A percentile compares a stretch with the other conserved stretches of the same genome.
Evolutionary conservation across 2,888 invertebrate species (phyloP).

Genomic region (Nemotelus pantherinus): DNA sequence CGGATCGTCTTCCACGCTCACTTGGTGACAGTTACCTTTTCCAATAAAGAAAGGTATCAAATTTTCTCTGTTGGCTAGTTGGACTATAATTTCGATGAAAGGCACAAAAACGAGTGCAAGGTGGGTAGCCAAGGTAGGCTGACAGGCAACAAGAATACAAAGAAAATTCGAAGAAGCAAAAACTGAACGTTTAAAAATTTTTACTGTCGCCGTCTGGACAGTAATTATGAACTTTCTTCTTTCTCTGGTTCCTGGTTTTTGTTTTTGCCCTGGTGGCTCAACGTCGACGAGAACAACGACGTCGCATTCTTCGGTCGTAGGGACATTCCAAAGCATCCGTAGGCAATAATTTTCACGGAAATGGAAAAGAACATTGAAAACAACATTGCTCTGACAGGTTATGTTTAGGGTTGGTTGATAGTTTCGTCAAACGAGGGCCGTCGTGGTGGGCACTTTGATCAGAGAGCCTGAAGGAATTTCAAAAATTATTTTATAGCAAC

Average conservation of each 20-base stretch:
- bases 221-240: constrained; percentile 36
- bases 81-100: not conserved
- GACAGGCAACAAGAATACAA: not conserved
- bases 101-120: too few relatives aligned
- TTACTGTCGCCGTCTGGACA: constrained; percentile 42
- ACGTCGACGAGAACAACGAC: too few relatives aligned
- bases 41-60: constrained; percentile 24
- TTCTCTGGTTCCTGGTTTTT: constrained; percentile 14
- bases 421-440: constrained; percentile 28
- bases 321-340: constrained; percentile 16
- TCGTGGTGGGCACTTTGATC: not conserved
- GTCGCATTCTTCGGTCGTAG: not conserved
- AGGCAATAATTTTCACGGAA: constrained; percentile 34
- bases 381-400: too few relatives aligned
- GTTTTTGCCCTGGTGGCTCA: not conserved
- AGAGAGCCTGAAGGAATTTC: constrained; percentile 13
- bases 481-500: not conserved
- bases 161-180: constrained; percentile 27
- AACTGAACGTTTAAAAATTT: constrained; percentile 17
- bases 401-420: not conserved
- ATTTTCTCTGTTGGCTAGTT: constrained; percentile 6
- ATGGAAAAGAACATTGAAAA: not conserved
- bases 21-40: constrained; percentile 21
- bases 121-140: too few relatives aligned
- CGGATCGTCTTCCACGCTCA: not conserved